Evolutionary conservation across 2,797 vertebrate genomes (phyloP).

Genomic region (Syncerus caffer): DNA sequence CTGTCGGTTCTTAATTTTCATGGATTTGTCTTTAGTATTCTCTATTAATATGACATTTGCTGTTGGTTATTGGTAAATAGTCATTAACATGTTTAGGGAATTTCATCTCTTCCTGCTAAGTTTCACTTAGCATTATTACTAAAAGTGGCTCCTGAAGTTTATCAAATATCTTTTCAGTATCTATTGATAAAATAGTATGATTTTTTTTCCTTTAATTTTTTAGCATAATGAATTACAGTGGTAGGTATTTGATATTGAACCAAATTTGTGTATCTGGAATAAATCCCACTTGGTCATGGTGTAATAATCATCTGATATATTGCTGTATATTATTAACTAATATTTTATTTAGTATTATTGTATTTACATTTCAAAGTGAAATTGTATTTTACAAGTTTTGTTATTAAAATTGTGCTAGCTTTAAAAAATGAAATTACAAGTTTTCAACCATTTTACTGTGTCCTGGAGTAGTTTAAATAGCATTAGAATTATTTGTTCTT

Average conservation of each 20-base stretch:
- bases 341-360: constrained; percentile 32
- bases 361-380: constrained; percentile 50
- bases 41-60: constrained; percentile 15
- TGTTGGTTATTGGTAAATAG: constrained; percentile 24
- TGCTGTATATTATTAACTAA: constrained; percentile 38
- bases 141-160: constrained; percentile 17
- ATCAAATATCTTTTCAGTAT: constrained; percentile 33
- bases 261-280: constrained; percentile 43
- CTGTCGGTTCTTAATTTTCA: constrained; percentile 9
- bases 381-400: constrained; percentile 17
- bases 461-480: neutral
- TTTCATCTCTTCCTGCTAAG: constrained; percentile 21
- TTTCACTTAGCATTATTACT: constrained; percentile 19
- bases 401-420: constrained; percentile 42
- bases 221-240: constrained; percentile 28
- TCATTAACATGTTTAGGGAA: constrained; percentile 20
- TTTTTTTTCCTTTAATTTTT: neutral
- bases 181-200: neutral
- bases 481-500: constrained; percentile 31
- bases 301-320: constrained; percentile 24
- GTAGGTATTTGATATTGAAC: neutral
- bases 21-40: constrained; percentile 34
- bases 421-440: constrained; percentile 34
- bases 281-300: constrained; percentile 17
- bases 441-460: constrained; percentile 29